phyloP scores from a whole-genome alignment of 2,888 invertebrate species.

The Tetanocera ferruginea region DNA sequence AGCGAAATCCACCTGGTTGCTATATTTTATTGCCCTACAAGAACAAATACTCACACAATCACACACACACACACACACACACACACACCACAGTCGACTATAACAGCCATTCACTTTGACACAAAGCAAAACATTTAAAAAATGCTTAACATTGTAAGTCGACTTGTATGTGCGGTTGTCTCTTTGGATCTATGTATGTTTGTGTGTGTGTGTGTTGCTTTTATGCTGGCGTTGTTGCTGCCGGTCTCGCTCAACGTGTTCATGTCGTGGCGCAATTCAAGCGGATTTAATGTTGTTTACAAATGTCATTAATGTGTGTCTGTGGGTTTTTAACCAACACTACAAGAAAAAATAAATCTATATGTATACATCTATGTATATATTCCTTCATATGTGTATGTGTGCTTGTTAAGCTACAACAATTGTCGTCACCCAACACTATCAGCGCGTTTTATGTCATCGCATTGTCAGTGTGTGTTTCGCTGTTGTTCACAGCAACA shows the following conservation, averaged over 20 bases:
- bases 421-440: slow-evolving; percentile 19
- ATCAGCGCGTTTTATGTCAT: background rate
- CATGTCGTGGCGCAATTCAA: slow-evolving; percentile 44
- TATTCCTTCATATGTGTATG: background rate
- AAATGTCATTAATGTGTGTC: slow-evolving; percentile 47
- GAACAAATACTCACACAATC: background rate
- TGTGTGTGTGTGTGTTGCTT: background rate
- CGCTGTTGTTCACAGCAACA: background rate
- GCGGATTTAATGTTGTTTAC: slow-evolving; percentile 50
- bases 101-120: slow-evolving; percentile 13
- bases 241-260: slow-evolving; percentile 28
- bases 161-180: background rate
- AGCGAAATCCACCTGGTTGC: slow-evolving; percentile 8
- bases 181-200: background rate
- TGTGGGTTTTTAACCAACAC: background rate
- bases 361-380: background rate
- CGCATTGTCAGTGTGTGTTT: background rate
- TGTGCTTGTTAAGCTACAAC: background rate
- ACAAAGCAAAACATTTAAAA: slow-evolving; percentile 32
- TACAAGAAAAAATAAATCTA: background rate
- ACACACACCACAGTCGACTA: background rate
- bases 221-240: slow-evolving; percentile 18
- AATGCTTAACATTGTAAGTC: slow-evolving; percentile 17
- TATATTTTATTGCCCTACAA: slow-evolving; percentile 1
- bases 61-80: background rate